A percentile compares a stretch with the other conserved stretches of the same genome.
These are phyloP conservation scores for Euphydryas editha DNA, from an alignment of 2,888 invertebrate genomes.

Conservation along the genomic window DNA sequence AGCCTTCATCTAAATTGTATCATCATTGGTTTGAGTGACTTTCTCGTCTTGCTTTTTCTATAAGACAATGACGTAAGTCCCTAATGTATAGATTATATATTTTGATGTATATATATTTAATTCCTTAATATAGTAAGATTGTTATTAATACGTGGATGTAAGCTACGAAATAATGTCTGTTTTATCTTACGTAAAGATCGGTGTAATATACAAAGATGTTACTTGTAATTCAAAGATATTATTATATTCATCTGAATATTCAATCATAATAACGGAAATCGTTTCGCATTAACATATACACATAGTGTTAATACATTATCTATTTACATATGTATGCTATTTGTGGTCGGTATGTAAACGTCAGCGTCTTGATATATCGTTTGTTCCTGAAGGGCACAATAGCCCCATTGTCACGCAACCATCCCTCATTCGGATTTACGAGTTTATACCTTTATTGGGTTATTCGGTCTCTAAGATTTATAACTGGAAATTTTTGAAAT, in stretches of 20 bases:
- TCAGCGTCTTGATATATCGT: constrained; percentile 39
- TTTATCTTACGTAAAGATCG: no score
- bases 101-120: no score
- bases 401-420: constrained; percentile 55
- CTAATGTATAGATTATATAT: no score
- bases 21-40: background rate
- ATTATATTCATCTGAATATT: background rate
- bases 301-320: constrained; percentile 10
- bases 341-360: constrained; percentile 31
- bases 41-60: background rate
- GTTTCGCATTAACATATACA: constrained; percentile 2
- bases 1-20: background rate
- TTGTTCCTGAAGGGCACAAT: constrained; percentile 42
- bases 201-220: no score
- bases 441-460: constrained; percentile 65
- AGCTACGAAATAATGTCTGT: no score
- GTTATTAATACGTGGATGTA: no score
- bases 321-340: constrained; percentile 18
- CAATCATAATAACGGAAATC: background rate
- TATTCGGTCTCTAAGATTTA: constrained; percentile 50
- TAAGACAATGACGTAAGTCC: no score
- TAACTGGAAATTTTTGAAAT: constrained; percentile 32
- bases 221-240: no score
- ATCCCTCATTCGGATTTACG: constrained; percentile 62
- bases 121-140: no score